Evolutionary conservation across 1,140 invertebrate species (phyloP).

Genomic region (Heterodera carotae): DNA sequence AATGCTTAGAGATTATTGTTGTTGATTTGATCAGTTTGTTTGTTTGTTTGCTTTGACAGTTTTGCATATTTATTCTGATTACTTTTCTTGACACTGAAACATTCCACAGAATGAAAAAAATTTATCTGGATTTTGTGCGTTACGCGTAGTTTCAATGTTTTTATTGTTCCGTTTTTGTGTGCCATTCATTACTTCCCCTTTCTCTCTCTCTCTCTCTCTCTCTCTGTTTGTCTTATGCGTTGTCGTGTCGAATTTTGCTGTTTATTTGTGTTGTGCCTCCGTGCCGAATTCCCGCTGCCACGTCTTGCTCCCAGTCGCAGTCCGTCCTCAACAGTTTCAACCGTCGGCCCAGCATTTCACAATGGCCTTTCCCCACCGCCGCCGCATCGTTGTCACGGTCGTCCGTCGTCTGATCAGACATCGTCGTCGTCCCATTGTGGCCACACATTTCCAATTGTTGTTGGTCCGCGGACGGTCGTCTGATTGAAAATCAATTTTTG

Average conservation of each 20-base stretch:
- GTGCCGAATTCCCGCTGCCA: not conserved
- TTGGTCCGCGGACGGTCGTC: constrained; percentile 16
- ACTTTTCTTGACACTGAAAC: too few relatives aligned
- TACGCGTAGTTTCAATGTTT: too few relatives aligned
- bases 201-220: not conserved
- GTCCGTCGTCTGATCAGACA: too few relatives aligned
- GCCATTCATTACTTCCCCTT: not conserved
- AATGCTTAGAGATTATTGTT: not conserved
- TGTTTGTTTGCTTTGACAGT: constrained; percentile 7
- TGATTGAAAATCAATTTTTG: constrained; percentile 11
- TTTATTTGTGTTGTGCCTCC: not conserved
- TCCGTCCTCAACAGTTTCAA: constrained; percentile 39
- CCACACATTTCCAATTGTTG: not conserved
- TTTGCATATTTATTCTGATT: not conserved
- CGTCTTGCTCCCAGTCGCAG: constrained; percentile 19
- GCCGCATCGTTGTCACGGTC: too few relatives aligned
- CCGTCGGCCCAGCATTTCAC: constrained; percentile 31
- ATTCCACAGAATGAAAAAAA: too few relatives aligned
- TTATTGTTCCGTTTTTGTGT: not conserved
- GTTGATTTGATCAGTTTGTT: too few relatives aligned
- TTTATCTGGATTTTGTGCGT: too few relatives aligned
- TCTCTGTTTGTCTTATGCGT: not conserved
- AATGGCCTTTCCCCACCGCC: constrained; percentile 9
- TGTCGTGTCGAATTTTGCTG: not conserved
- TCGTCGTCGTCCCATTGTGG: too few relatives aligned